Evolutionary conservation across 2,888 invertebrate genomes (phyloP).

Genomic region (Muscina levida): DNA sequence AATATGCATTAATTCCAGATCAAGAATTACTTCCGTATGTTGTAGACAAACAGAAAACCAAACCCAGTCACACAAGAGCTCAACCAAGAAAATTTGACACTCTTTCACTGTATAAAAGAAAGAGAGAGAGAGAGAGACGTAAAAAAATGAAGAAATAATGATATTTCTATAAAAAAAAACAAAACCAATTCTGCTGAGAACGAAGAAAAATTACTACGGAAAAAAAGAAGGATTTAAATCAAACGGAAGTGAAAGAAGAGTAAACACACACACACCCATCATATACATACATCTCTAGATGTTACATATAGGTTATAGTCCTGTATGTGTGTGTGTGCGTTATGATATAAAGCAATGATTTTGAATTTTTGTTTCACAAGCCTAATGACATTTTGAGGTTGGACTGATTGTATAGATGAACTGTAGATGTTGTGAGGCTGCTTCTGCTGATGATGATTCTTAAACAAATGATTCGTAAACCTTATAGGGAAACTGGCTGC

Average conservation of each 20-base stretch:
- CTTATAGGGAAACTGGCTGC: too few species aligned
- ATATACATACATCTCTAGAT: neutral
- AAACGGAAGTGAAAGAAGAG: conserved; percentile 56
- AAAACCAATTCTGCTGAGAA: conserved; percentile 7
- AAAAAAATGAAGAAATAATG: conserved; percentile 46
- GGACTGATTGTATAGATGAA: conserved; percentile 68
- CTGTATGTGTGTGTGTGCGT: conserved; percentile 11
- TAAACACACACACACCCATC: conserved; percentile 8
- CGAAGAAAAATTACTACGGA: conserved; percentile 13
- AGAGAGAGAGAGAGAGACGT: conserved; percentile 24
- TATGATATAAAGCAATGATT: neutral
- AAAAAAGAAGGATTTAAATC: conserved; percentile 62
- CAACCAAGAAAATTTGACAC: conserved; percentile 14
- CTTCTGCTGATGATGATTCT: neutral
- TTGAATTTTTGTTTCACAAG: conserved; percentile 45
- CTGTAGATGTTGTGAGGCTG: conserved; percentile 10
- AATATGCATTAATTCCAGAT: conserved; percentile 80
- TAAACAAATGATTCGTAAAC: too few species aligned
- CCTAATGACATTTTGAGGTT: conserved; percentile 78
- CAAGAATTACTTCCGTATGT: conserved; percentile 71
- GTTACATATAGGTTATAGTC: conserved; percentile 24
- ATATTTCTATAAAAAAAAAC: conserved; percentile 65
- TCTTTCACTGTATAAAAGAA: neutral
- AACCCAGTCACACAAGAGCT: neutral
- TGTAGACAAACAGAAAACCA: conserved; percentile 16